Base-by-base conservation (phyloP, 1,140 invertebrate genomes). In the Chironomus striatipennis region DNA sequence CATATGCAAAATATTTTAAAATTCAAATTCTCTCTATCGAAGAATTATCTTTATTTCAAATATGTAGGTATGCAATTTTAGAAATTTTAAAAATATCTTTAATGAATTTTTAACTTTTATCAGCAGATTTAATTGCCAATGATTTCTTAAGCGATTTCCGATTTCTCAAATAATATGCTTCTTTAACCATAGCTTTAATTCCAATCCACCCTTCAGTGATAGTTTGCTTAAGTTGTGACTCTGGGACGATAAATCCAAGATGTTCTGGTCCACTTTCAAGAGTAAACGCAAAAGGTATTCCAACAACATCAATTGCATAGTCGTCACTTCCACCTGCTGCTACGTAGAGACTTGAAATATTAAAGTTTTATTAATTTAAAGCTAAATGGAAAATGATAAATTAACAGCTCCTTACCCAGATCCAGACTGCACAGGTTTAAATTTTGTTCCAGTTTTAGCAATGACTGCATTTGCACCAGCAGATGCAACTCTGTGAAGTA, bases 241-340 rank as follows among this genome's bases (percentile, higher is more conserved):
- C 79, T 6, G 90, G 88, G 2, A 90, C 83, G n/a, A 88, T 79
- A 78, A 91, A 91, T 34, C 88, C 89, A 43, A 85, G 83, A 7
- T 79, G 78, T 7, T 86, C 86, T 7, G 83, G 84, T 43, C 89
- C 88, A 47, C 92, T 79, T 80, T 93, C 91, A 81, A 92, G 86
- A 0, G 90, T 87, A 77, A 87, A 90, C 0, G 88, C 86, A 79
- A 90, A 89, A 4, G 88, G 88, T 1, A 92, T 84, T 17, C 86
- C 86, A 1, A 85, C 81, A 0, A 83, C 84, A 0, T 87, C 88
- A 77, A 87, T 89, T 0, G 88, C 89, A 80, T 87, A 93, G 77
- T 93, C 91, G 77, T 90, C 87, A 75, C 88, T 89, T 1, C 87
- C 88, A 2, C 90, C 90, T 57, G 89, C 86, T 9, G 88, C 88